These are phyloP conservation scores for Neotoxoptera formosana DNA, from an alignment of 1,140 invertebrate genomes.

Conservation along the genomic window DNA sequence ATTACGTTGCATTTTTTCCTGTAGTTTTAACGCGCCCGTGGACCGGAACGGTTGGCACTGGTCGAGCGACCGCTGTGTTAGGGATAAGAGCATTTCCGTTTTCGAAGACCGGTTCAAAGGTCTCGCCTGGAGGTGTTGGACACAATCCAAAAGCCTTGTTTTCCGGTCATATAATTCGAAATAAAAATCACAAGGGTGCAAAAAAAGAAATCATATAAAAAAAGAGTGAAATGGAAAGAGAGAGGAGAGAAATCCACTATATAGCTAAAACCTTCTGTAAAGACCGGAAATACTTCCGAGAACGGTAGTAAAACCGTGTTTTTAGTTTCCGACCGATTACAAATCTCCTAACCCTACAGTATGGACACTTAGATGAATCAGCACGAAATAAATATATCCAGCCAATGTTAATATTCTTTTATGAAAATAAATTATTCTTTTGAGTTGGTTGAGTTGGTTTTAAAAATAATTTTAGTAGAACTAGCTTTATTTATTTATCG, in stretches of 20 bases:
- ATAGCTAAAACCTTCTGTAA: conserved; percentile 20
- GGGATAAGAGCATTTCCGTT: conserved; percentile 52
- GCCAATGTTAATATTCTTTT: not conserved
- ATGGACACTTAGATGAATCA: conserved; percentile 19
- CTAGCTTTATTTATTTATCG: not conserved
- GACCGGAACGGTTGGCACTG: conserved; percentile 24
- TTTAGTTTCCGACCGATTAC: conserved; percentile 48
- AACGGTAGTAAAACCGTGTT: conserved; percentile 52
- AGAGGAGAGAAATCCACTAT: not conserved
- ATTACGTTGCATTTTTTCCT: not conserved
- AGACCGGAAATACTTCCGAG: conserved; percentile 48
- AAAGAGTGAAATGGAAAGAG: not conserved
- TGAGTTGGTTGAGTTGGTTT: not conserved
- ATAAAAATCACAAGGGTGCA: conserved; percentile 48
- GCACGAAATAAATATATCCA: not conserved
- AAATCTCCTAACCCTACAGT: not conserved
- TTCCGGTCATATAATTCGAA: conserved; percentile 31
- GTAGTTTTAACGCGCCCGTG: not conserved
- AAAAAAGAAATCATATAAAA: not conserved
- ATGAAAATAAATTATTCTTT: not conserved
- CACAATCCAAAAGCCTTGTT: conserved; percentile 14
- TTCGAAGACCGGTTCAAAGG: conserved; percentile 52
- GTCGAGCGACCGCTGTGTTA: not conserved
- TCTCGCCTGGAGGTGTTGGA: conserved; percentile 24
- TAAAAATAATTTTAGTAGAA: not conserved